Evolutionary conservation across 2,113 vertebrate genomes (phyloP).

Genomic region (Myrmophylax atrothorax): DNA sequence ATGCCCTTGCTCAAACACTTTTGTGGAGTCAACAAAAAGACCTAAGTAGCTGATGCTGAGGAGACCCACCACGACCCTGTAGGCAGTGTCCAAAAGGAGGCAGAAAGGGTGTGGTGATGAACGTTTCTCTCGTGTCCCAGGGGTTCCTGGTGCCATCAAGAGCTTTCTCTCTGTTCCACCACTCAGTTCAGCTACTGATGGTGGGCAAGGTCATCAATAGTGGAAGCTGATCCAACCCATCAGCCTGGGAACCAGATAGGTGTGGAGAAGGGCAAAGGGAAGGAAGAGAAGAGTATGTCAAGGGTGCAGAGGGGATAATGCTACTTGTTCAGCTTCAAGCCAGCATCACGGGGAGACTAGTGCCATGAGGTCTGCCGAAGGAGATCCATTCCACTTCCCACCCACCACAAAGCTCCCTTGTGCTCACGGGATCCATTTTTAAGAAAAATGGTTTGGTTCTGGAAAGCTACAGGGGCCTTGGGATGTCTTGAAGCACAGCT

Average conservation of each 20-base stretch:
- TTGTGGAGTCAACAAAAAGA: neutral
- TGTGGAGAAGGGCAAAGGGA: neutral
- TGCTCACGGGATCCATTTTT: rapidly evolving
- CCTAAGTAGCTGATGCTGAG: neutral
- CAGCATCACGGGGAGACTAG: neutral
- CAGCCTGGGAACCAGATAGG: neutral
- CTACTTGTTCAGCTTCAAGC: neutral
- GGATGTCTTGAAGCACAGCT: neutral
- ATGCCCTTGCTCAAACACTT: neutral
- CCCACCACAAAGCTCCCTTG: neutral
- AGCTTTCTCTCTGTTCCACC: neutral
- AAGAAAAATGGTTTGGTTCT: neutral
- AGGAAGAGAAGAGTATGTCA: neutral
- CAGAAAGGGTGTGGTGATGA: neutral
- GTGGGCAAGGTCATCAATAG: neutral
- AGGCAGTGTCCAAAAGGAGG: neutral
- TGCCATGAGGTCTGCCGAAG: neutral
- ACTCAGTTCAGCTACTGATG: neutral
- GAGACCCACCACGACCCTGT: neutral
- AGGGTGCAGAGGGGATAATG: neutral
- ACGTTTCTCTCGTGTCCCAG: neutral
- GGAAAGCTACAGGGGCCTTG: neutral
- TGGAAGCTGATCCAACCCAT: neutral
- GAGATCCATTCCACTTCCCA: neutral
- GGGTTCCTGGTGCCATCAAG: neutral